phyloP scores from a whole-genome alignment of 2,113 vertebrate genomes.

The Rhizomys pruinosus region DNA sequence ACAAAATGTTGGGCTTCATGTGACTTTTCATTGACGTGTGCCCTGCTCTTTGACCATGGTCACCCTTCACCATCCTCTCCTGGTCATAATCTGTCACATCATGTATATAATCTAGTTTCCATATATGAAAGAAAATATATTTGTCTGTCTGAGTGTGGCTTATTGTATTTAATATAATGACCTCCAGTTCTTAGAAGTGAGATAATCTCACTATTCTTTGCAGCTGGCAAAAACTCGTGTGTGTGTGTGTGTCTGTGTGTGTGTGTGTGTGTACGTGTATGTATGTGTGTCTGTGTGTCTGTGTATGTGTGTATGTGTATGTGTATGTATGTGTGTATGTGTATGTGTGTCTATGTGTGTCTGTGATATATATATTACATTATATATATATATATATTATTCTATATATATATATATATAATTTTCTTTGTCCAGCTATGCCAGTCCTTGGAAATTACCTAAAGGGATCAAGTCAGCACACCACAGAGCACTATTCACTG shows the following conservation, averaged over 20 bases:
- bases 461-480: neutral
- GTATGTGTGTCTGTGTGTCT: too few relatives aligned
- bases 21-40: neutral
- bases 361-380: too few relatives aligned
- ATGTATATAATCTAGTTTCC: neutral
- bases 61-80: neutral
- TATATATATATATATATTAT: too few relatives aligned
- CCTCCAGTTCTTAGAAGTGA: neutral
- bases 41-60: neutral
- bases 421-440: neutral
- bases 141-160: neutral
- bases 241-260: too few relatives aligned
- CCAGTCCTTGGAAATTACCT: neutral
- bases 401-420: neutral
- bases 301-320: too few relatives aligned
- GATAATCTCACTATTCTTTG: neutral
- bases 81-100: neutral
- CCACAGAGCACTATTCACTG: neutral
- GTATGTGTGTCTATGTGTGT: too few relatives aligned
- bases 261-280: neutral
- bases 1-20: neutral
- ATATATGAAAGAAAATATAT: neutral
- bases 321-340: too few relatives aligned
- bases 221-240: neutral
- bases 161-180: neutral